phyloP scores from a whole-genome alignment of 2,888 invertebrate genomes.

The Platycheirus albimanus region DNA sequence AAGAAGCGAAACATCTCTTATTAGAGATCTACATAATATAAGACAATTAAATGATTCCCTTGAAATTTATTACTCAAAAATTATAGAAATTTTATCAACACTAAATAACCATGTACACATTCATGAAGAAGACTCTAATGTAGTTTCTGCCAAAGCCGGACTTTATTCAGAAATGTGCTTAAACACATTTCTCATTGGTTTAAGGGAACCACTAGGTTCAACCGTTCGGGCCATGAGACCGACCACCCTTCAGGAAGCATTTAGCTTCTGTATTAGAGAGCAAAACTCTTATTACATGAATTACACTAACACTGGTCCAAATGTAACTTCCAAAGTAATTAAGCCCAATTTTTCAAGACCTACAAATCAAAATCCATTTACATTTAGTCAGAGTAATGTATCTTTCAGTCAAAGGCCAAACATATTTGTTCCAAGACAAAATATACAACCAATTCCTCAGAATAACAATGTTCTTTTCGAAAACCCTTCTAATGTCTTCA shows the following conservation, averaged over 20 bases:
- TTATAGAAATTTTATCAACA: constrained; percentile 16
- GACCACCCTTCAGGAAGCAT: constrained; percentile 12
- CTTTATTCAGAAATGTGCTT: constrained; percentile 17
- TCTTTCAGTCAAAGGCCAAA: neutral
- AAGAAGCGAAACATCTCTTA: no score
- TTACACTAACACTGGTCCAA: neutral
- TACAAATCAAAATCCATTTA: neutral
- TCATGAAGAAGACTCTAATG: constrained; percentile 5
- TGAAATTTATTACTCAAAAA: constrained; percentile 20
- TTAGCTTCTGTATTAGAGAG: constrained; percentile 16
- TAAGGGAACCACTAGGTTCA: constrained; percentile 13
- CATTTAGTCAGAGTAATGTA: neutral
- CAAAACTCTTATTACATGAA: constrained; percentile 21
- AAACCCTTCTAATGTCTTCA: neutral
- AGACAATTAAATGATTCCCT: constrained; percentile 16
- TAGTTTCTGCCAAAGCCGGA: neutral
- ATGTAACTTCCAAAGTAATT: neutral
- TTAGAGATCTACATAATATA: constrained; percentile 6
- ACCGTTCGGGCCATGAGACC: constrained; percentile 20
- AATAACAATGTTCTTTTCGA: neutral
- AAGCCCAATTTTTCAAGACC: neutral
- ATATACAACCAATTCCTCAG: neutral
- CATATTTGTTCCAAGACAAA: neutral
- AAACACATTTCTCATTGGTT: constrained; percentile 7
- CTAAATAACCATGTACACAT: constrained; percentile 21